Evolutionary conservation across 2,888 invertebrate genomes (phyloP), one percentile per base, ranked within the genome.

Genomic region (Erynnis tages): DNA sequence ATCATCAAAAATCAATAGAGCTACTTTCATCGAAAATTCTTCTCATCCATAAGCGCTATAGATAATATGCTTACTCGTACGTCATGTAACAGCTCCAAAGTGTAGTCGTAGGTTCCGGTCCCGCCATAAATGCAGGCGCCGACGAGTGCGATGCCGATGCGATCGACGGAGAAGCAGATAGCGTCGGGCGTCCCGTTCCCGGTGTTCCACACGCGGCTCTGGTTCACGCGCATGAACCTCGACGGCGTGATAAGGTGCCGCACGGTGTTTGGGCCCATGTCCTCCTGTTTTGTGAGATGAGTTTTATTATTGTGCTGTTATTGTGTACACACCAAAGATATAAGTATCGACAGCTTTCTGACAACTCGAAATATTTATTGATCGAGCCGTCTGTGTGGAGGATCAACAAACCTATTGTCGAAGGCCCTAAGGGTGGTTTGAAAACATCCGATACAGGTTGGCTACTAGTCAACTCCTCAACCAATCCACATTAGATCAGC

Each of bases 161-260:
- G 91, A 85, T 99, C 98, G 6, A 98, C 98, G 25, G 95, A 94
- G 72, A 98, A 97, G 68, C 96, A 96, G 66, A 99, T 95, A 0
- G 98, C 98, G 84, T 99, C 99, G 0, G 98, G 97, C 6, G 97
- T 97, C 21, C 98, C 98, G 76, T 97, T 97, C 2, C 98, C 97
- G 0, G 98, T 97, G 77, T 98, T 98, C 99, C 99, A 99, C 0
- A 96, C 95, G 35, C 97, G 93, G 41, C 95, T 94, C 61, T 95
- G 94, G 76, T 97, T 98, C 35, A 96, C 94, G 40, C 97, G 93
- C 32, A 96, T 95, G 79, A 98, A 99, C 17, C 98, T 92, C 25
- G 96, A 95, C 0, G 97, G 96, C 0, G 98, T 97, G 35, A 94
- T 92, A 58, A 96, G 93, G 61, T 97, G 90, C 27, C 96, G 94